phyloP scores from a whole-genome alignment of 30 jellyfish, hydroid and myxozoan species.

The Hydractinia symbiolongicarpus region DNA sequence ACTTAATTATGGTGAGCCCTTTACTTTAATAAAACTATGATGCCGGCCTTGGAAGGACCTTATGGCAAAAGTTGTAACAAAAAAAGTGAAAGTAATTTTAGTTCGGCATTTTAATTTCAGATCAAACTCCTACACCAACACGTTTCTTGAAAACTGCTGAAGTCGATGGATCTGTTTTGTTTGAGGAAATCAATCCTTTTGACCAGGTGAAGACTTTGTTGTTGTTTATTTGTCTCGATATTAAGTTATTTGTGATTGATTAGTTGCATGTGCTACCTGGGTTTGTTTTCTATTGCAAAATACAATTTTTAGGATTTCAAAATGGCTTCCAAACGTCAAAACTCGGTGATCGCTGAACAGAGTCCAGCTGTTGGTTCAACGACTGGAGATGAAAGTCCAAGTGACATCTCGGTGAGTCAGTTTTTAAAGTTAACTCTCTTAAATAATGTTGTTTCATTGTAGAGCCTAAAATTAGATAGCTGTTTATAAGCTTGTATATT shows the following conservation, averaged over 20 bases:
- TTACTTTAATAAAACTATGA: too few species aligned
- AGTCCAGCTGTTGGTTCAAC: slow-evolving; percentile 17
- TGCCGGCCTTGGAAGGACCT: too few species aligned
- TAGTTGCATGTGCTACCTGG: not conserved
- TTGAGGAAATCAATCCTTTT: slow-evolving; percentile 80
- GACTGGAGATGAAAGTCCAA: not conserved
- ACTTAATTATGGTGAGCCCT: too few species aligned
- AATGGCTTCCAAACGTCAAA: slow-evolving; percentile 11
- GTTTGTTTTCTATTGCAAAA: not conserved
- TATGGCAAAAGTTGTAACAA: too few species aligned
- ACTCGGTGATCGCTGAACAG: not conserved
- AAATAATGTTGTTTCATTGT: too few species aligned
- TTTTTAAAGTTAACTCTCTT: too few species aligned
- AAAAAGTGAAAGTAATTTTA: not conserved
- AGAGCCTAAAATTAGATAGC: too few species aligned
- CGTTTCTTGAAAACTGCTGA: slow-evolving; percentile 68
- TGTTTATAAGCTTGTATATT: too few species aligned
- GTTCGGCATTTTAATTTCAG: slow-evolving; percentile 11
- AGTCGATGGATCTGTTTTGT: slow-evolving; percentile 61
- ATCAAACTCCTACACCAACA: slow-evolving; percentile 96
- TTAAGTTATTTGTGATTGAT: not conserved
- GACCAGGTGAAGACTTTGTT: slow-evolving; percentile 51
- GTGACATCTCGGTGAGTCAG: too few species aligned
- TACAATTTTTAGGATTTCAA: slow-evolving; percentile 18
- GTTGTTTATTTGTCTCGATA: not conserved